Evolutionary conservation across 1,140 invertebrate species (phyloP), one percentile per base, ranked within the genome.

Genomic region (Drosophila subpulchrella): DNA sequence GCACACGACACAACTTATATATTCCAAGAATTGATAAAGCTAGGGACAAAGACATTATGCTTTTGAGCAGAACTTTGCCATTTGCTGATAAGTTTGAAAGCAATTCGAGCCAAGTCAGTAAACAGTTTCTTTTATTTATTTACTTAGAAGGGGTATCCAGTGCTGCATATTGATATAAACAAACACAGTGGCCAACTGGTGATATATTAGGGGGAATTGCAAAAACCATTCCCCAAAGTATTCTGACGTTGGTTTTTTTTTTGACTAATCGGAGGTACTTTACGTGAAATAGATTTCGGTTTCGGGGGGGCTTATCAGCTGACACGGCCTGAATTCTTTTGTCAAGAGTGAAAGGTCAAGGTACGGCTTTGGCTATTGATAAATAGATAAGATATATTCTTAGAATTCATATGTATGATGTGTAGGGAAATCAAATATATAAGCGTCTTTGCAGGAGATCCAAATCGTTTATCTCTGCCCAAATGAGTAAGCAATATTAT

Each of bases 361-460:
- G 81, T 84, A 66, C 81, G 57, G n/a, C 46, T 65, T 42, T 20
- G 50, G 11, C 27, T 38, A 41, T 13, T 38, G 27, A 20, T 44
- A 42, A 63, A 58, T 44, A 73, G 81, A 84, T 85, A 80, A 85
- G 81, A 84, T 80, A 83, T 30, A 71, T n/a, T 15, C 17, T 44
- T 32, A 38, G 41, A 50, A 46, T 10, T 10, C 8, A 44, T 53
- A 46, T 27, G 38, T 32, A n/a, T 8, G 10, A 15, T 32, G 32
- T 11, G 4, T 41, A 34, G 56, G 41, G 34, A 36, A 46, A 27
- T 34, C 27, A n/a, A 38, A 41, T 75, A 42, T 59, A 57, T 30
- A 39, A 30, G 15, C 12, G 10, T 63, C 50, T 44, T 24, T 32
- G 60, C 44, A 48, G 44, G 17, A 71, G 51, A n/a, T 12, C 30